phyloP scores from a whole-genome alignment of 2,797 vertebrate species.

The Sebastes taczanowskii region DNA sequence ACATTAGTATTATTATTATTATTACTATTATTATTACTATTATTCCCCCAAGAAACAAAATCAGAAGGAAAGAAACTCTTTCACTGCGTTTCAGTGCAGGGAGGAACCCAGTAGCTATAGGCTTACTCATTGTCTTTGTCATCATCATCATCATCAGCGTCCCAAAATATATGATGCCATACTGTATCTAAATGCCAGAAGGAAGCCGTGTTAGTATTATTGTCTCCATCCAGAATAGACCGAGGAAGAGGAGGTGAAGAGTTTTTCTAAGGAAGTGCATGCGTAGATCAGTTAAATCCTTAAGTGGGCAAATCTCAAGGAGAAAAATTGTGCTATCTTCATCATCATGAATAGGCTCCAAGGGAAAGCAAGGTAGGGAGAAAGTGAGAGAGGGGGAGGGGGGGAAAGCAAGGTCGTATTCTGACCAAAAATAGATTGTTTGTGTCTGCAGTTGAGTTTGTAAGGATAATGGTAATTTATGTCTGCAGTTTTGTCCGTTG shows the following conservation, averaged over 20 bases:
- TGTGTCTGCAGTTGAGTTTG: constrained; percentile 68
- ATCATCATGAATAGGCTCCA: constrained; percentile 67
- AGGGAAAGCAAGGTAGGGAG: constrained; percentile 43
- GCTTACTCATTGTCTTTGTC: constrained; percentile 61
- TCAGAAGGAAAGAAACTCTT: constrained; percentile 59
- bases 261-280: constrained; percentile 80
- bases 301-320: constrained; percentile 81
- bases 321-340: constrained; percentile 86
- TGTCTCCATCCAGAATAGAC: constrained; percentile 66
- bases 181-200: constrained; percentile 68
- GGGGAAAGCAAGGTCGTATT: constrained; percentile 65
- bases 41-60: constrained; percentile 60
- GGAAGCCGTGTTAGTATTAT: constrained; percentile 68
- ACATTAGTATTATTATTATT: constrained; percentile 80
- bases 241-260: constrained; percentile 68
- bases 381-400: constrained; percentile 25
- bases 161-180: constrained; percentile 60
- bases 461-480: constrained; percentile 66
- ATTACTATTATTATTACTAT: constrained; percentile 74
- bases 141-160: constrained; percentile 54
- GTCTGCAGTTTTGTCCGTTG: constrained; percentile 63
- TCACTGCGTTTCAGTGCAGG: constrained; percentile 70
- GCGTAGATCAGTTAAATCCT: constrained; percentile 83
- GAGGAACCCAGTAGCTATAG: constrained; percentile 65
- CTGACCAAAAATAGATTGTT: constrained; percentile 77